A percentile compares a stretch with the other conserved stretches of the same genome.
Evolutionary conservation across 2,113 vertebrate species (phyloP).

Genomic region (Gallinago jamesoni): DNA sequence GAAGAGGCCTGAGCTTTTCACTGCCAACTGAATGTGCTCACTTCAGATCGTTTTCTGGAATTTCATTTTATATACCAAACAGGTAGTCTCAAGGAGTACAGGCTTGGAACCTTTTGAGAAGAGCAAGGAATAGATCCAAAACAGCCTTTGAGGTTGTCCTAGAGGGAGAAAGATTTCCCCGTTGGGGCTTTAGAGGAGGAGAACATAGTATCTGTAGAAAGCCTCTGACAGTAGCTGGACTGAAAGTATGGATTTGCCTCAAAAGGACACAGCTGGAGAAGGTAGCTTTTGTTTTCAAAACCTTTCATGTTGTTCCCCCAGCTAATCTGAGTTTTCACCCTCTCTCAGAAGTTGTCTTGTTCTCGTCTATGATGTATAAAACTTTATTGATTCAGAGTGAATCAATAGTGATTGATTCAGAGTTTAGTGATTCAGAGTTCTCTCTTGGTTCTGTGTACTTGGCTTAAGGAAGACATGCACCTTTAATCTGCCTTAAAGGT

Average conservation of each 20-base stretch:
- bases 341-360: not conserved
- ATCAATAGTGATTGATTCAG: no score
- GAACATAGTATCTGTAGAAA: not conserved
- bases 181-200: not conserved
- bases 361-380: not conserved
- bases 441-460: not conserved
- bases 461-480: not conserved
- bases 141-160: not conserved
- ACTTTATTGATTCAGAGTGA: not conserved
- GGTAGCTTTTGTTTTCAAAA: not conserved
- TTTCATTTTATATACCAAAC: not conserved
- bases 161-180: not conserved
- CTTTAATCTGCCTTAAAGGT: not conserved
- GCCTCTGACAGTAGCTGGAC: not conserved
- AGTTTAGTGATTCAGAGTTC: not conserved
- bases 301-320: not conserved
- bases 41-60: not conserved
- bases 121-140: not conserved
- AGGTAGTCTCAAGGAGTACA: not conserved
- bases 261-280: not conserved
- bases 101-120: not conserved
- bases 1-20: not conserved
- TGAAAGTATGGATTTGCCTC: not conserved
- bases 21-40: not conserved
- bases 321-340: not conserved